phyloP scores from a whole-genome alignment of 2,113 vertebrate genomes.

The Tonatia bakeri region DNA sequence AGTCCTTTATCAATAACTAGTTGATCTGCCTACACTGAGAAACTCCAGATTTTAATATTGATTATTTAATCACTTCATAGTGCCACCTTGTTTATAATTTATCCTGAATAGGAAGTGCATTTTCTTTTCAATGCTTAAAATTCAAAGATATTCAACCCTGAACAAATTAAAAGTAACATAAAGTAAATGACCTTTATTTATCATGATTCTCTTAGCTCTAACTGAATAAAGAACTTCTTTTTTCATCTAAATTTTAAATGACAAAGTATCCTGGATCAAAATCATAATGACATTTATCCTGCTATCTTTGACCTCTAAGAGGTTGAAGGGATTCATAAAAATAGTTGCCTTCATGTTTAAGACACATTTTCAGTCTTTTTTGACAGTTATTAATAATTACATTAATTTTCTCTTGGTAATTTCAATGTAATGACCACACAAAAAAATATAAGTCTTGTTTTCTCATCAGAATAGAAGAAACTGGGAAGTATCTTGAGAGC shows the following conservation, averaged over 20 bases:
- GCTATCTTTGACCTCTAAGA: constrained; percentile 68
- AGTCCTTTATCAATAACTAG: constrained; percentile 21
- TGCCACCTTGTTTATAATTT: constrained; percentile 11
- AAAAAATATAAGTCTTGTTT: constrained; percentile 74
- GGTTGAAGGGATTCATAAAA: constrained; percentile 73
- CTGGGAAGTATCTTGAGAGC: constrained; percentile 52
- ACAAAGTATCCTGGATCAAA: constrained; percentile 68
- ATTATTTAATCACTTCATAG: constrained; percentile 9
- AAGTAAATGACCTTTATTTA: constrained; percentile 64
- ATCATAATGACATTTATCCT: constrained; percentile 71
- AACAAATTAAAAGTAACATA: constrained; percentile 47
- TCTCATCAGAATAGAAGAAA: constrained; percentile 55
- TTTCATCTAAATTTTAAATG: constrained; percentile 70
- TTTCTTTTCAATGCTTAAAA: constrained; percentile 24
- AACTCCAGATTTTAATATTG: constrained; percentile 19
- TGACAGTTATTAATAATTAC: constrained; percentile 77
- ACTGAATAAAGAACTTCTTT: constrained; percentile 65
- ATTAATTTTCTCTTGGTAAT: constrained; percentile 79
- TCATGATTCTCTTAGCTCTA: constrained; percentile 42
- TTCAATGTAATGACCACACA: constrained; percentile 68
- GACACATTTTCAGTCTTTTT: constrained; percentile 59
- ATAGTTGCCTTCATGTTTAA: constrained; percentile 68
- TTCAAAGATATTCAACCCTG: constrained; percentile 49
- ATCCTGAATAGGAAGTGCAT: not conserved
- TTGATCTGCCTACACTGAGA: not conserved